Evolutionary conservation across 2,113 vertebrate species (phyloP).

Genomic region (Felis chaus): DNA sequence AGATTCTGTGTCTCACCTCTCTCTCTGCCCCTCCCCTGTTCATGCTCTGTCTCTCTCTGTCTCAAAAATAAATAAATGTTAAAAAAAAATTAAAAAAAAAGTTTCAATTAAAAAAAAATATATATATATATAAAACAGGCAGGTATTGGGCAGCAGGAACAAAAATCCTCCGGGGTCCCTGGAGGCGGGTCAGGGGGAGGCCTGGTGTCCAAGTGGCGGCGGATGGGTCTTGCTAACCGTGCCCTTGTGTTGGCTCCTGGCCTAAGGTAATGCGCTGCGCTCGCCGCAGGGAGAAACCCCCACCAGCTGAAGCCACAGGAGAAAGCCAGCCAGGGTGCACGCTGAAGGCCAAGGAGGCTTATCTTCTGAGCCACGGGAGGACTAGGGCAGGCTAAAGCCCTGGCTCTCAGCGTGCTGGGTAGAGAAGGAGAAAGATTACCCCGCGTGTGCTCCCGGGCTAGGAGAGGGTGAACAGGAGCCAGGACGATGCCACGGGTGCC

Average conservation of each 20-base stretch:
- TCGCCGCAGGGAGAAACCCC: neutral
- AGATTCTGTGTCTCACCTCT: no score
- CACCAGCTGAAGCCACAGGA: neutral
- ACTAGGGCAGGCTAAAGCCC: neutral
- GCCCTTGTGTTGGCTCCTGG: neutral
- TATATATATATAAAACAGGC: neutral
- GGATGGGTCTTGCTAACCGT: neutral
- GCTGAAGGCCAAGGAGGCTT: neutral
- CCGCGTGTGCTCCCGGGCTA: neutral
- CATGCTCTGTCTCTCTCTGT: no score
- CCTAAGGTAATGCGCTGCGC: neutral
- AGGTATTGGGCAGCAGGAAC: fast-evolving
- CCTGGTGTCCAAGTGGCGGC: fast-evolving
- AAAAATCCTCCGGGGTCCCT: neutral
- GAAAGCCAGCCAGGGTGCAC: neutral
- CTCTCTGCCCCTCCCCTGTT: no score
- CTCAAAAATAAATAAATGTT: no score
- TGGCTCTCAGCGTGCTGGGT: neutral
- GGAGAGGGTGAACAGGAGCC: neutral
- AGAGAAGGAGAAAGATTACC: neutral
- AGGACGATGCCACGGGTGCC: fast-evolving
- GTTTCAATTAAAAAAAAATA: no score
- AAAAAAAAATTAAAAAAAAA: no score
- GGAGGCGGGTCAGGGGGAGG: fast-evolving
- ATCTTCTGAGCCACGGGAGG: neutral